Evolutionary conservation across 2,113 vertebrate species (phyloP), one percentile per base, ranked within the genome.

Genomic region (Poeciliopsis retropinna): DNA sequence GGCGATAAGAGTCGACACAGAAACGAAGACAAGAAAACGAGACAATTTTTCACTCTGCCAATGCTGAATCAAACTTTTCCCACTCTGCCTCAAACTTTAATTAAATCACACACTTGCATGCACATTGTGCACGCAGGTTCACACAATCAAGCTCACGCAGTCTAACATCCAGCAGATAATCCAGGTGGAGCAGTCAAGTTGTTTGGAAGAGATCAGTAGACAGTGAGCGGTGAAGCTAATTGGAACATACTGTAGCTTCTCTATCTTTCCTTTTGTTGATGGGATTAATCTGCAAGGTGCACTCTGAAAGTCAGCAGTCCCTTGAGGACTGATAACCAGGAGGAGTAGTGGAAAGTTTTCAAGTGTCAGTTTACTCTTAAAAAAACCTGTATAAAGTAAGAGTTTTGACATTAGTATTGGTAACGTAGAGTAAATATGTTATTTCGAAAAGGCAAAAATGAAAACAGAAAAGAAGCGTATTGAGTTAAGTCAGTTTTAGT

Each of bases 11-110:
- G 81, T 73, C 68, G 70, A 84, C 82, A 74, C 82, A 81, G 90
- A 86, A 93, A 92, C 85, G 85, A 91, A 93, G 92, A 92, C 92
- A 87, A 88, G 92, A 91, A 92, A 94, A 89, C 89, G 60, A 92
- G 88, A 88, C 85, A 34, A 90, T 92, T 92, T 90, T 93, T 92
- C 90, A 92, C 73, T 81, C 83, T 83, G 91, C 83, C 90, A 85
- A 75, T 63, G 82, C 87, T 87, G 85, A 94, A 91, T 92, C 90
- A 89, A 91, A 94, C 90, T 91, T 91, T 86, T 81, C 86, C 83
- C 76, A 69, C 72, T 90, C 67, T 72, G 73, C 76, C 66, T 76
- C 70, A 81, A 91, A 92, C 90, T 94, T 94, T 93, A 94, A 94
- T 94, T 92, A 94, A 94, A 91, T 91, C 90, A 92, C 89, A 86